Evolutionary conservation across 2,797 vertebrate genomes (phyloP).

Genomic region (Acanthornis magna): DNA sequence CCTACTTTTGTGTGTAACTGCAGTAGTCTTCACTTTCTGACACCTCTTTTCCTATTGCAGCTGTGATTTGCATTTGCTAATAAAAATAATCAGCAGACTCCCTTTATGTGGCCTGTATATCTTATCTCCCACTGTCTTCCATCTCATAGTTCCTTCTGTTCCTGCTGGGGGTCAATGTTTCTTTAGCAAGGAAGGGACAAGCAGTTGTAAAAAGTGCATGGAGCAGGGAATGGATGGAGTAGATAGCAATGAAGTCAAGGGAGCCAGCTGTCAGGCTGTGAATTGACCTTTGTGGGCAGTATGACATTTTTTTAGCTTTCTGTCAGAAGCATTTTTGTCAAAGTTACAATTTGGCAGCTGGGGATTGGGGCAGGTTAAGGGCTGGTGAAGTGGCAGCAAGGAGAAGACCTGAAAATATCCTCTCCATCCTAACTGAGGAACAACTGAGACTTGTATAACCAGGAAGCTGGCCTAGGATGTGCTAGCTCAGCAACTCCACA

Average conservation of each 20-base stretch:
- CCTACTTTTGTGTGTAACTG: accelerated
- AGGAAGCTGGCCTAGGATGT: neutral
- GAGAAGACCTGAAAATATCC: neutral
- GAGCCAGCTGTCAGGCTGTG: neutral
- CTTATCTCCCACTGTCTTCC: neutral
- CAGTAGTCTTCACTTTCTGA: neutral
- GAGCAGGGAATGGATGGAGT: neutral
- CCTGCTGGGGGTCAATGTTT: neutral
- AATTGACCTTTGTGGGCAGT: neutral
- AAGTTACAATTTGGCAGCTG: neutral
- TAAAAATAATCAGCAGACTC: neutral
- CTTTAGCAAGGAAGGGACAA: neutral
- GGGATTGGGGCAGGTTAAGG: neutral
- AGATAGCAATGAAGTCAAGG: neutral
- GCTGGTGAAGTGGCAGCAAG: neutral
- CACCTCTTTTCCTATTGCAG: neutral
- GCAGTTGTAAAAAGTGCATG: neutral
- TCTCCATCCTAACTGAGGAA: neutral
- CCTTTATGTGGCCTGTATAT: neutral
- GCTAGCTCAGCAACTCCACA: neutral
- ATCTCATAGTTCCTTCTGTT: neutral
- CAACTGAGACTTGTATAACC: neutral
- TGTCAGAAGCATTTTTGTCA: neutral
- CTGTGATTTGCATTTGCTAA: neutral
- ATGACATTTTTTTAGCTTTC: neutral